Evolutionary conservation across 1,140 invertebrate genomes (phyloP).

Genomic region (Heliconius hermathena): DNA sequence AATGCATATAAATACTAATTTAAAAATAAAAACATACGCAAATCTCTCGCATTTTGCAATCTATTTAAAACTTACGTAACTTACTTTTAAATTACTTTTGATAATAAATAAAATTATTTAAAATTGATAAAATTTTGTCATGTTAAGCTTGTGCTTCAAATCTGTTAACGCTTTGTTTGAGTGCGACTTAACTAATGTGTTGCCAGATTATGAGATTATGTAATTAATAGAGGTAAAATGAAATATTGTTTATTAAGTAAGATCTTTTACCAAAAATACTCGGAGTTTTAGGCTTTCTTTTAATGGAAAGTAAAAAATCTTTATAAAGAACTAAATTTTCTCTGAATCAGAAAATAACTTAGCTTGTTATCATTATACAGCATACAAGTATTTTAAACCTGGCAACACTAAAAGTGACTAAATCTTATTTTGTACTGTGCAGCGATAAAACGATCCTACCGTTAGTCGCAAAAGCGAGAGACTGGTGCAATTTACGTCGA

Average conservation of each 20-base stretch:
- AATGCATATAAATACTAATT: no score
- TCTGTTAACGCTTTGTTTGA: not conserved
- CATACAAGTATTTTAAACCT: not conserved
- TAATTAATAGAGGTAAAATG: not conserved
- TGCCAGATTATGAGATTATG: not conserved
- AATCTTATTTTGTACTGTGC: slow-evolving; percentile 60
- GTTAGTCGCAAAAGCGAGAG: slow-evolving; percentile 72
- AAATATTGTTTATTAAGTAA: not conserved
- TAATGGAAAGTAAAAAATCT: not conserved
- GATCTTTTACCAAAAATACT: not conserved
- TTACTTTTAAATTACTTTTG: not conserved
- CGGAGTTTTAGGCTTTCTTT: not conserved
- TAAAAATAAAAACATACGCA: no score
- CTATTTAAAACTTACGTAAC: not conserved
- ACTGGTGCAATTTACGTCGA: slow-evolving; percentile 62
- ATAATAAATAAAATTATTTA: not conserved
- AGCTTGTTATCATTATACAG: not conserved
- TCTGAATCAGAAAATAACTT: not conserved
- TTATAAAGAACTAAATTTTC: not conserved
- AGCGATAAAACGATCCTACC: slow-evolving; percentile 73
- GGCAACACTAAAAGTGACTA: slow-evolving; percentile 26
- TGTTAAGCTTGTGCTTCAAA: not conserved
- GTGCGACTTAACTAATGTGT: not conserved
- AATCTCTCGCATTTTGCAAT: not conserved
- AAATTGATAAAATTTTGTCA: not conserved